Conservation (phyloP, 2,888 invertebrate species). For the Nectonema munidae region DNA sequence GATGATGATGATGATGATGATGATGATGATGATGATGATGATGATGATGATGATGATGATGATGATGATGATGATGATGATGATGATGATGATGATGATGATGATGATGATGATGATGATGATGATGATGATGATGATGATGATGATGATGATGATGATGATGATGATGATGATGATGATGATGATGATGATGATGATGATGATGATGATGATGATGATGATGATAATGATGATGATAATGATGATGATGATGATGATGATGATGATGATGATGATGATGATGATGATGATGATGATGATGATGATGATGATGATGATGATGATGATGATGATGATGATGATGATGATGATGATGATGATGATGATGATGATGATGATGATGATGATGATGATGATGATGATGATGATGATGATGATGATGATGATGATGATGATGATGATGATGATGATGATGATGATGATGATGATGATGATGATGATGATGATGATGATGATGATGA, state of each 20-base stretch:
- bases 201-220: background rate
- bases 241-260: constrained; percentile 12
- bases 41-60: too few species aligned
- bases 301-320: constrained; percentile 11
- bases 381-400: constrained; percentile 6
- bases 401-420: constrained; percentile 2
- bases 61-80: too few species aligned
- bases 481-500: constrained; percentile 10
- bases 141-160: too few species aligned
- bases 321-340: constrained; percentile 12
- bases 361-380: constrained; percentile 1
- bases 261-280: constrained; percentile 7
- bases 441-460: constrained; percentile 9
- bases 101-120: too few species aligned
- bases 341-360: constrained; percentile 12
- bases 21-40: too few species aligned
- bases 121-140: too few species aligned
- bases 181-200: too few species aligned
- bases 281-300: background rate
- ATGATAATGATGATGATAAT: constrained; percentile 1
- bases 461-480: constrained; percentile 10
- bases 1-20: too few species aligned
- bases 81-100: too few species aligned
- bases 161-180: too few species aligned
- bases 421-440: constrained; percentile 6